A percentile compares a stretch with the other conserved stretches of the same genome.
Evolutionary conservation across 2,888 invertebrate genomes (phyloP).

Genomic region (Slavum lentiscoides): DNA sequence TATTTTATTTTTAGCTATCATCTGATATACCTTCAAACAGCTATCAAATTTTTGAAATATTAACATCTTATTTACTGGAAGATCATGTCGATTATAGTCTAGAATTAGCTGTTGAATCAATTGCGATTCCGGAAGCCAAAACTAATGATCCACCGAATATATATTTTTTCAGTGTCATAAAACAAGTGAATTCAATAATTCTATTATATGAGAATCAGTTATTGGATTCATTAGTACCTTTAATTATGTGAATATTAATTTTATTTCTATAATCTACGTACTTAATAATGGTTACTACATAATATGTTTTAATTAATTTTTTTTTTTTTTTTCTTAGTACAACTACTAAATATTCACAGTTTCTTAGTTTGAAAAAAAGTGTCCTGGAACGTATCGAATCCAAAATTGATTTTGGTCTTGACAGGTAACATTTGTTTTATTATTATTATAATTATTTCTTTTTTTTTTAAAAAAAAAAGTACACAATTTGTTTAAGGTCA

Average conservation of each 20-base stretch:
- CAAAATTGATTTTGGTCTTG: conserved; percentile 86
- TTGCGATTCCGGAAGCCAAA: conserved; percentile 88
- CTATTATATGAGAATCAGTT: conserved; percentile 92
- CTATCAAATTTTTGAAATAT: conserved; percentile 77
- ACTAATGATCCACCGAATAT: conserved; percentile 76
- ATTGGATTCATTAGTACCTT: conserved; percentile 83
- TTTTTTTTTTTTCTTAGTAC: conserved; percentile 66
- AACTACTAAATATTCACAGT: conserved; percentile 74
- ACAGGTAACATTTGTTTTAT: conserved; percentile 61
- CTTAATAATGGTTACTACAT: not conserved
- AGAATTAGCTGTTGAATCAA: conserved; percentile 86
- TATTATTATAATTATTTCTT: not conserved
- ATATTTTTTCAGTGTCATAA: conserved; percentile 90
- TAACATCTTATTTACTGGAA: conserved; percentile 80
- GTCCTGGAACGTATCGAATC: conserved; percentile 86
- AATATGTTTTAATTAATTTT: no score
- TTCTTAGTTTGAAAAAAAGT: conserved; percentile 80
- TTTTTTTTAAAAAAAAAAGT: not conserved
- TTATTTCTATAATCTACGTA: conserved; percentile 5
- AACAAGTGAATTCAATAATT: conserved; percentile 90
- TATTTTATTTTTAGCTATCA: conserved; percentile 67
- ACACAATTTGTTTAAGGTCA: conserved; percentile 63
- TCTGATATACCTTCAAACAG: conserved; percentile 79
- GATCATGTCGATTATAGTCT: conserved; percentile 97
- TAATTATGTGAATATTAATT: conserved; percentile 72